Base-by-base conservation (phyloP, 2,888 invertebrate genomes). In the Drosophila engyochracea region DNA sequence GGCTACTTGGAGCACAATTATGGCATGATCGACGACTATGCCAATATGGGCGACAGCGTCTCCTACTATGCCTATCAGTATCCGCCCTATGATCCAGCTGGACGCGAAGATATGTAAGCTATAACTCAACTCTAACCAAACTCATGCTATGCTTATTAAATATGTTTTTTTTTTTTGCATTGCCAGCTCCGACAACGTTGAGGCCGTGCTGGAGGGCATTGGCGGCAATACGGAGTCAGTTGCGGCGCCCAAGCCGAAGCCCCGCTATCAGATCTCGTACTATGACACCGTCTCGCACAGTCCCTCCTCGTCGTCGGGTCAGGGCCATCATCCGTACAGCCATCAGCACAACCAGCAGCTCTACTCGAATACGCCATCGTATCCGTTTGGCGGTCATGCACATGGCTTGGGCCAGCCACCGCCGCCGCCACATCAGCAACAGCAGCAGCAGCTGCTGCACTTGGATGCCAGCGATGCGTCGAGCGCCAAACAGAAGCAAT, bases 1-100 rank as follows among this genome's bases (percentile, higher is more conserved):
- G 93, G 93, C 62, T 96, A 96, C 87, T 93, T 96, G 84, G 95
- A 96, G 79, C 96, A 96, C 86, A 94, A 94, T 78, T 93, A 95
- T 70, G 93, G 93, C 78, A 89, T 92, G 90, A 92, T 93, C 57
- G 92, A 92, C 72, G 93, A 93, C 60, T 93, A 92, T 82, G 91
- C 92, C 47, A 92, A 93, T 76, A 88, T 92, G 89, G 95, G 95
- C 22, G 95, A 93, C 73, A 95, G 95, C 51, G 95, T 95, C 3
- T 94, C 95, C 0, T 95, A 95, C 85, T 95, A 95, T 76, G 95
- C 95, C 74, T 95, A 95, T 47, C 95, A 95, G 78, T 94, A 95
- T 58, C 95, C 95, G 49, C 92, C 92, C 6, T 95, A 95, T 82
- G 95, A 95, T 76, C 94, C 95, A 64, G 93, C 94, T 52, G 94